Percentiles rank a stretch among this genome's conserved stretches.
Conservation (phyloP, 2,113 vertebrate genomes). For the Phyllostomus discolor region DNA sequence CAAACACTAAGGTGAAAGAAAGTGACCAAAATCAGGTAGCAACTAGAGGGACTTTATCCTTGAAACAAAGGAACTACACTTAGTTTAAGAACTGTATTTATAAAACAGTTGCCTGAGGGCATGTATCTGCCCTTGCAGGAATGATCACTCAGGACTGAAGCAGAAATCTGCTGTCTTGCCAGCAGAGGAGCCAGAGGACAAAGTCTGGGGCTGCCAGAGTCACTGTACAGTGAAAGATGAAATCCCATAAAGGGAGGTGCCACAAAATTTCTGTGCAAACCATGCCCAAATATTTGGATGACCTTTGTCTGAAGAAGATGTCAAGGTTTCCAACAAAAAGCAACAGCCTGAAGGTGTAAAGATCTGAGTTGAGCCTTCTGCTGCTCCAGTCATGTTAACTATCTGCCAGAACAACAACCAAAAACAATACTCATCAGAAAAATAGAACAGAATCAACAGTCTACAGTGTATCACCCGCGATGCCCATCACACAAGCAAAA, state of each 20-base stretch:
- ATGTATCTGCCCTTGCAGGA: neutral
- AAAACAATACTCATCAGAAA: neutral
- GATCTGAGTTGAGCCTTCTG: neutral
- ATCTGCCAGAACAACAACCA: neutral
- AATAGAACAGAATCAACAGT: neutral
- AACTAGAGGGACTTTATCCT: neutral
- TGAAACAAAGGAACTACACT: neutral
- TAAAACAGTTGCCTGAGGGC: neutral
- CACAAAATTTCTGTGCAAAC: neutral
- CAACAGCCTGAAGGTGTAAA: neutral
- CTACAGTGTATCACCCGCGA: neutral
- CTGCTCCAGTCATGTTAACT: neutral
- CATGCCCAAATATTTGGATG: neutral
- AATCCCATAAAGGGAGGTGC: neutral
- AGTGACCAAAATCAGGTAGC: neutral
- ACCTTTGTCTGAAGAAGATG: neutral
- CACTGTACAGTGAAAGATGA: neutral
- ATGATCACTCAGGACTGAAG: neutral
- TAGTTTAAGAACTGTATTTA: neutral
- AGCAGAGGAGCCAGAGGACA: neutral
- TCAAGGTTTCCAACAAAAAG: neutral
- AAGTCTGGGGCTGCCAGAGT: neutral
- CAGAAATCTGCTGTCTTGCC: neutral
- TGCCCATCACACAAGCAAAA: neutral
- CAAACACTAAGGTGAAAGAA: neutral